Percentiles rank a stretch among this genome's conserved stretches.
Conservation (phyloP, 1,140 invertebrate genomes). For the Zaprionus inermis region DNA sequence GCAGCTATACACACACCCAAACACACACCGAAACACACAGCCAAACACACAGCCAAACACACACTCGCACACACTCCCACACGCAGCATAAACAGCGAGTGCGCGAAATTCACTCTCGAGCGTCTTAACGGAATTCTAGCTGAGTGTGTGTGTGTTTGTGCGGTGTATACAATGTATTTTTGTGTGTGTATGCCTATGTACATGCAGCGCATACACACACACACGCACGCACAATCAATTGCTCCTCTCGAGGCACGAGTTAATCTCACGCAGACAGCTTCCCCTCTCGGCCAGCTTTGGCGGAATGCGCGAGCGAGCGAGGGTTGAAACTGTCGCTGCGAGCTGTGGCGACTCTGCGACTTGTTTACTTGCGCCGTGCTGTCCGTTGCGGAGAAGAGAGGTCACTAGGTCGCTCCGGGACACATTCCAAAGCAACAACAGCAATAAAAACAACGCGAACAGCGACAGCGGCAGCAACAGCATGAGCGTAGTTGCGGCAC, state of each 20-base stretch:
- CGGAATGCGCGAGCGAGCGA: constrained; percentile 36
- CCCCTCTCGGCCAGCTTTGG: constrained; percentile 17
- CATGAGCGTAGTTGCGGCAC: neutral
- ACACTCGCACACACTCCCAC: constrained; percentile 1
- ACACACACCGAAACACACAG: too few species aligned
- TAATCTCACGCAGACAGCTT: constrained; percentile 14
- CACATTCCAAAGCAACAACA: constrained; percentile 49
- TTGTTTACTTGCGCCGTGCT: constrained; percentile 54
- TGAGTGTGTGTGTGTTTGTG: constrained; percentile 6
- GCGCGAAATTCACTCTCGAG: constrained; percentile 28
- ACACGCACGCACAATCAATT: constrained; percentile 2
- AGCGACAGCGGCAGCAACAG: neutral
- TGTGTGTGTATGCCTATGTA: neutral
- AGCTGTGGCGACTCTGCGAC: neutral
- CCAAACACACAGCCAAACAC: constrained; percentile 10
- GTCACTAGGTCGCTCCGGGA: constrained; percentile 76
- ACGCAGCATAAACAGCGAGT: constrained; percentile 25
- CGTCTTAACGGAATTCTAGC: constrained; percentile 3
- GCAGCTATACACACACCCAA: constrained; percentile 39
- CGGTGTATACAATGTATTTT: constrained; percentile 18
- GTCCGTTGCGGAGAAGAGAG: constrained; percentile 47
- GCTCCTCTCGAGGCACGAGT: neutral
- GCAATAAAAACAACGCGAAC: constrained; percentile 1
- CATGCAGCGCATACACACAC: constrained; percentile 1
- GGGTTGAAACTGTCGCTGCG: constrained; percentile 24